These are phyloP conservation scores for Chydorus sphaericus DNA, from an alignment of 2,888 invertebrate species.

Conservation along the genomic window DNA sequence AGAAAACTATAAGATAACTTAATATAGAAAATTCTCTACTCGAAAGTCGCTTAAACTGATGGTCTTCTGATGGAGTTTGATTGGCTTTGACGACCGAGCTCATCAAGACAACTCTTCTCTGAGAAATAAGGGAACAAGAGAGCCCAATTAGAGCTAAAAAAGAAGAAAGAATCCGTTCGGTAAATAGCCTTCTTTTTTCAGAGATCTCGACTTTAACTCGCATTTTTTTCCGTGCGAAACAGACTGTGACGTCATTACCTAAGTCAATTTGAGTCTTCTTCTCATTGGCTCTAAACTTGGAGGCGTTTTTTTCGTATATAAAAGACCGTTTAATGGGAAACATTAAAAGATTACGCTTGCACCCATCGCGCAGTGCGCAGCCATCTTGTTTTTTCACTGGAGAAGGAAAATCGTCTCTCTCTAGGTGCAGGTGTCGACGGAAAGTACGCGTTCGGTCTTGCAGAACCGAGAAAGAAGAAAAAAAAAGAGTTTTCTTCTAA, in stretches of 20 bases:
- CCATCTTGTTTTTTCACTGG: no score
- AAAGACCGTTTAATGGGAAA: background rate
- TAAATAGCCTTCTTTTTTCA: background rate
- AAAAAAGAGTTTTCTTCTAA: no score
- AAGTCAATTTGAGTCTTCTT: no score
- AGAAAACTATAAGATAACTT: no score
- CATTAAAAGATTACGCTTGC: background rate
- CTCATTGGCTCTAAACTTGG: no score
- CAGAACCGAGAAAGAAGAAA: background rate
- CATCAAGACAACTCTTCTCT: no score
- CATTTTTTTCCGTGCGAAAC: background rate
- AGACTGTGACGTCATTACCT: conserved; percentile 4
- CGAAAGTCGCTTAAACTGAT: no score
- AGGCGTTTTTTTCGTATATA: background rate
- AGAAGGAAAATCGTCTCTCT: no score
- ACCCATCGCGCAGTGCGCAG: background rate
- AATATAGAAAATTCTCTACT: no score
- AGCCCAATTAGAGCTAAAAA: background rate
- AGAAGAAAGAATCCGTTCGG: background rate
- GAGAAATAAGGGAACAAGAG: background rate
- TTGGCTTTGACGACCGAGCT: no score
- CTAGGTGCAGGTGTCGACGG: no score
- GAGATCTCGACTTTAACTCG: background rate
- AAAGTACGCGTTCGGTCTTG: conserved; percentile 1
- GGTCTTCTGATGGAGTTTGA: no score